Evolutionary conservation across 2,888 invertebrate genomes (phyloP).

Genomic region (Clivina fossor): DNA sequence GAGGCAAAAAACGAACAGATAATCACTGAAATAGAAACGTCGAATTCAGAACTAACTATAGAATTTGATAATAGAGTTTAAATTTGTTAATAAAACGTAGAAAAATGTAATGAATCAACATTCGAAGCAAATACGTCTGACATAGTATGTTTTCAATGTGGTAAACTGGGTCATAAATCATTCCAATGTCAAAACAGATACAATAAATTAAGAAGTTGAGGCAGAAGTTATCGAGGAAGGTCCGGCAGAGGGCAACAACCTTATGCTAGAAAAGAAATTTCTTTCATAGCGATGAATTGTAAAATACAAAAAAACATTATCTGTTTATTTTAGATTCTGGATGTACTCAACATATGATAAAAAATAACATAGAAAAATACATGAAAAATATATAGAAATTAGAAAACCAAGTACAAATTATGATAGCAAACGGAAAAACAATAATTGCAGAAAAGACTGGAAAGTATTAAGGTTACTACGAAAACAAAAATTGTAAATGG

Average conservation of each 20-base stretch:
- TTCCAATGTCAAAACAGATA: not conserved
- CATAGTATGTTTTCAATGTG: not conserved
- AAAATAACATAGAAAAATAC: not conserved
- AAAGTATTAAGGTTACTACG: too few species aligned
- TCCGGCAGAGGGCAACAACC: not conserved
- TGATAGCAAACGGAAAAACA: conserved; percentile 1
- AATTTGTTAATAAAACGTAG: not conserved
- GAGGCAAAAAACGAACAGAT: conserved; percentile 38
- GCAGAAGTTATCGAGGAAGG: not conserved
- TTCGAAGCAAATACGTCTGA: not conserved
- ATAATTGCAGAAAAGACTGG: too few species aligned
- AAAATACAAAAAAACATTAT: not conserved
- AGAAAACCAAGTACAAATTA: not conserved
- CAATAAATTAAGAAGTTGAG: conserved; percentile 1
- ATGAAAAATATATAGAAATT: conserved; percentile 2
- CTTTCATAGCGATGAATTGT: not conserved
- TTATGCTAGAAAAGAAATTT: not conserved
- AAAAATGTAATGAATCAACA: not conserved
- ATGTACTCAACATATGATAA: conserved; percentile 1
- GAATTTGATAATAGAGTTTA: not conserved
- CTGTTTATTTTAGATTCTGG: not conserved
- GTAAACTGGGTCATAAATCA: not conserved
- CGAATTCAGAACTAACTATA: conserved; percentile 21
- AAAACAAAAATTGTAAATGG: too few species aligned
- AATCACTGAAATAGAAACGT: conserved; percentile 41